Conservation (phyloP, 2,113 vertebrate genomes). For the Sorex araneus region DNA sequence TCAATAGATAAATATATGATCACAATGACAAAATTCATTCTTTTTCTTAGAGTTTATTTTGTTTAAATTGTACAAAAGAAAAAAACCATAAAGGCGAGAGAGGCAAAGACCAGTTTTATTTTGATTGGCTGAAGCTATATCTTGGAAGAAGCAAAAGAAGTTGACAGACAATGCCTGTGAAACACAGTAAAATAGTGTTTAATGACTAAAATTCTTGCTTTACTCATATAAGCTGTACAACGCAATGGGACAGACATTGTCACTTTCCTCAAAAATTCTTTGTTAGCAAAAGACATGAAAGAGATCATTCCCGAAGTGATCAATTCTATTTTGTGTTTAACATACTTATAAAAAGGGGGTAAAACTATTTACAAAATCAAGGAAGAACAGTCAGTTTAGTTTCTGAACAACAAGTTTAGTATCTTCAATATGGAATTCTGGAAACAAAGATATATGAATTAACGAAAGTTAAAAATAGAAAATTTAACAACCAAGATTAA, state of each 20-base stretch:
- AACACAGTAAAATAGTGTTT: background rate
- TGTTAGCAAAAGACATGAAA: background rate
- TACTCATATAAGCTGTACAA: background rate
- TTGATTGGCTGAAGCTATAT: background rate
- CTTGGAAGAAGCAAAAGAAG: background rate
- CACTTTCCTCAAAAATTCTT: background rate
- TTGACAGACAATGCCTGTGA: too few species aligned
- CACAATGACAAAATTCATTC: too few species aligned
- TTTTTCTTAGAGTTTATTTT: too few species aligned
- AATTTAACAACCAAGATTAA: constrained; percentile 7
- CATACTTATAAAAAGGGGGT: background rate
- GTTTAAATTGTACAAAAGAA: too few species aligned
- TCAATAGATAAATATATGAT: too few species aligned
- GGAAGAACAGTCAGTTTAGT: background rate
- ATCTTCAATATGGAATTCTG: background rate
- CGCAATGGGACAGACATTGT: background rate
- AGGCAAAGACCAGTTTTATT: too few species aligned
- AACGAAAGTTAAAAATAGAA: constrained; percentile 43
- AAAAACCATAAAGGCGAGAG: too few species aligned
- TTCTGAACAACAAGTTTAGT: background rate
- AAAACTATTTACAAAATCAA: background rate
- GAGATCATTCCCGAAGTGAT: background rate
- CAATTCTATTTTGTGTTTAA: background rate
- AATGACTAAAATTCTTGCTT: background rate
- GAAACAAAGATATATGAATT: background rate